These are phyloP conservation scores for Balaeniceps rex DNA, from an alignment of 2,113 vertebrate species.

Conservation along the genomic window DNA sequence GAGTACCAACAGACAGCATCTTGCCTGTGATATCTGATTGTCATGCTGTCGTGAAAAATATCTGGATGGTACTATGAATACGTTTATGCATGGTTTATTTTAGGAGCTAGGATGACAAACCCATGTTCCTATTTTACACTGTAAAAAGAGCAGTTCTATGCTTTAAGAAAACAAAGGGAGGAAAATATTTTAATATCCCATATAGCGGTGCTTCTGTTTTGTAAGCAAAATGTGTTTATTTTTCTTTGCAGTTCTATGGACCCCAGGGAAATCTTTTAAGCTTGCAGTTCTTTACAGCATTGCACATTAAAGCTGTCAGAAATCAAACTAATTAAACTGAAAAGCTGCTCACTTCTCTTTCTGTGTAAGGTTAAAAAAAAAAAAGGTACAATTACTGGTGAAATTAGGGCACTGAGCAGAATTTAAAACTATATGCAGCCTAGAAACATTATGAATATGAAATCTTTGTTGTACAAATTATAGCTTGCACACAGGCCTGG, in stretches of 20 bases:
- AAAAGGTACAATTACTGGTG: neutral
- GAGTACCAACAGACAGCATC: neutral
- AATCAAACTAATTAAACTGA: conserved; percentile 34
- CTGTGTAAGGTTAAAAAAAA: neutral
- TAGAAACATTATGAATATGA: conserved; percentile 1
- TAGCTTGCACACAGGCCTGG: neutral
- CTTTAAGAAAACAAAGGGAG: neutral
- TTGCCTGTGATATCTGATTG: conserved; percentile 34
- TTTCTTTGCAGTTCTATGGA: neutral
- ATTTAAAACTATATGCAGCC: neutral
- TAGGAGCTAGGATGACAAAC: neutral
- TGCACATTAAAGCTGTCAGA: conserved; percentile 23
- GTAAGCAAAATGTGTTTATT: neutral
- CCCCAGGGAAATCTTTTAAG: conserved; percentile 62
- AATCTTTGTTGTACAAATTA: conserved; percentile 27
- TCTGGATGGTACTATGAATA: neutral
- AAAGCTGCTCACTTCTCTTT: neutral
- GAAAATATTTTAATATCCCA: neutral
- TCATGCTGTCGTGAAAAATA: conserved; percentile 3
- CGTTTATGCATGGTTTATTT: neutral
- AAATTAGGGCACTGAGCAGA: conserved; percentile 19
- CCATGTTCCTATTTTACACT: neutral
- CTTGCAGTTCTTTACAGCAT: neutral
- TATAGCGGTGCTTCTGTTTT: neutral
- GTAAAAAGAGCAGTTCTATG: neutral